Conservation (phyloP, 1,140 invertebrate species). For the Carposina sasakii region DNA sequence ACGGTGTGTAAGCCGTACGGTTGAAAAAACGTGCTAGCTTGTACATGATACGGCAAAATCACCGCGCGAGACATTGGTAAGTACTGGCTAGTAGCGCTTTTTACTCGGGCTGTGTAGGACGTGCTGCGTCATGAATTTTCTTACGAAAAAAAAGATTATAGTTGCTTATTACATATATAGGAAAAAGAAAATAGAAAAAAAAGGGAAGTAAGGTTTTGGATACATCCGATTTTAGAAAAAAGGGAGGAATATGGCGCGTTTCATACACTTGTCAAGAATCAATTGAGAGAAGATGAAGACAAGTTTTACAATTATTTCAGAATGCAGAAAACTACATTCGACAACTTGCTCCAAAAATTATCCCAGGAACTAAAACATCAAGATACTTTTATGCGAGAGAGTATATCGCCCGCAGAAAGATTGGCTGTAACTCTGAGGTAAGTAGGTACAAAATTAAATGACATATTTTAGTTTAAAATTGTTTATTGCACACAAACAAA, state of each 20-base stretch:
- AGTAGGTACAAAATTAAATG: constrained; percentile 14
- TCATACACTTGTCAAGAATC: constrained; percentile 30
- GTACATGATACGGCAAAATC: constrained; percentile 14
- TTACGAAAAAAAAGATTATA: constrained; percentile 11
- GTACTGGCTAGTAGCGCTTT: constrained; percentile 14
- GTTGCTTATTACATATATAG: constrained; percentile 12
- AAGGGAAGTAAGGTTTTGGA: constrained; percentile 9
- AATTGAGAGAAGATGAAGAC: constrained; percentile 27
- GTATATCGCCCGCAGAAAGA: constrained; percentile 25
- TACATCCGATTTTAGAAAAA: constrained; percentile 27
- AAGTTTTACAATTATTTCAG: constrained; percentile 27
- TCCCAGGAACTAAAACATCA: constrained; percentile 24
- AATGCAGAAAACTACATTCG: constrained; percentile 12
- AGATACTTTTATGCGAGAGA: constrained; percentile 24
- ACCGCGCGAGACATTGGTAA: constrained; percentile 13
- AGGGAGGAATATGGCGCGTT: constrained; percentile 24
- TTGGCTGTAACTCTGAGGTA: constrained; percentile 25
- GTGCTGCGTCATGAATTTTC: constrained; percentile 13
- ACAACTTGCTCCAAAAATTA: constrained; percentile 23
- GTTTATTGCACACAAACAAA: constrained; percentile 8
- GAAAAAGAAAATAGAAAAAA: constrained; percentile 13
- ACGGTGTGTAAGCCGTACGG: constrained; percentile 12
- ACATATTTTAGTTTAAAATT: constrained; percentile 12
- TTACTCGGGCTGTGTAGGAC: constrained; percentile 8
- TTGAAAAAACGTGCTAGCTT: constrained; percentile 15